Evolutionary conservation across 2,797 vertebrate species (phyloP), one percentile per base, ranked within the genome.

Genomic region (Fratercula arctica): DNA sequence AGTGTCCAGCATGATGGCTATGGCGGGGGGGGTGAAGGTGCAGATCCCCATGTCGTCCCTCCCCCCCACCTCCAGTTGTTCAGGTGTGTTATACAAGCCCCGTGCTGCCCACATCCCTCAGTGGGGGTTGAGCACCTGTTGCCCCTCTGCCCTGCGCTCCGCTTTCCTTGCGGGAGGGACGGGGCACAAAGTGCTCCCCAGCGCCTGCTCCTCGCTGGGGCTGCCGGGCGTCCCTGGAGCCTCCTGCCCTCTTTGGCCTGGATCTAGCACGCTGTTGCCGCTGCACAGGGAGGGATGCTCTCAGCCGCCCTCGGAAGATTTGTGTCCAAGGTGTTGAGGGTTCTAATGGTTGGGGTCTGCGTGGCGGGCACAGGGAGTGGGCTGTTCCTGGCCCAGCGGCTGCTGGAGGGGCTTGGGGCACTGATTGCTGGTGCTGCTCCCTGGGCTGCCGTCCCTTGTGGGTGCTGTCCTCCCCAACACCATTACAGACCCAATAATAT

Each of bases 401-500:
- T 61, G 39, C 46, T 46, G 37, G 29, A 16, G 35, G 21, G 21
- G 31, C 46, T 41, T 2, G 1, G 78, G 63, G 25, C 3, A 2
- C 53, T 3, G 19, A 39, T 5, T 0, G 3, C 17, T 18, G 75
- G 67, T 0, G 5, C 17, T 26, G 67, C 43, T 33, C 20, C 31
- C 18, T 15, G 28, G 16, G 51, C 45, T 60, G 60, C 45, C 17
- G 17, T 39, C n/a, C 25, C 60, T 31, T 1, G 0, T 1, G 6
- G 18, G 41, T 1, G 2, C 48, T n/a, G 35, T 13, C 29, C n/a
- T 15, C 73, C 43, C 43, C 1, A 0, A 4, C 0, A 1, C 64
- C 0, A 1, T 29, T 16, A 20, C 60, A 25, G 48, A 29, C 24
- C 29, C 6, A 2, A 53, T n/a, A 13, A 13, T 11, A 6, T 9